Evolutionary conservation across 2,888 invertebrate species (phyloP).

Genomic region (Opisthograptis luteolata): DNA sequence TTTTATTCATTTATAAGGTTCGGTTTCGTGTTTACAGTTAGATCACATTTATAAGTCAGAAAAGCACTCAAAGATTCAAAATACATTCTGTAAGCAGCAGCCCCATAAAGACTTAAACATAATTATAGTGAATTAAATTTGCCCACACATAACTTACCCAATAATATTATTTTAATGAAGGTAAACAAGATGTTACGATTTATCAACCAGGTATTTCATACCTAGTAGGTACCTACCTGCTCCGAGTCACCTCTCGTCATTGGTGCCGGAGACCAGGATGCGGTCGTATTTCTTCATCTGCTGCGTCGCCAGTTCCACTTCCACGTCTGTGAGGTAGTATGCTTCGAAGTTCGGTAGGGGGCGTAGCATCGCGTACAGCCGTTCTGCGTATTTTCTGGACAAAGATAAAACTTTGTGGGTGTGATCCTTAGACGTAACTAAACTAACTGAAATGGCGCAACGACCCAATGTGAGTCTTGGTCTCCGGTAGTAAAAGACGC

Average conservation of each 20-base stretch:
- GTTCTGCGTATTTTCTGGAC: conserved; percentile 81
- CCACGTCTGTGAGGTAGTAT: conserved; percentile 75
- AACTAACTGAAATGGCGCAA: no score
- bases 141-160: no score
- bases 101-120: no score
- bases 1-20: background rate
- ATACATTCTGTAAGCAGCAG: conserved; percentile 37
- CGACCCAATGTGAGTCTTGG: no score
- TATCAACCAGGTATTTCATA: background rate
- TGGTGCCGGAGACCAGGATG: conserved; percentile 42
- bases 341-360: conserved; percentile 81
- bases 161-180: no score
- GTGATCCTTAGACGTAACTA: no score
- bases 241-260: conserved; percentile 50
- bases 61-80: conserved; percentile 62
- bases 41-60: conserved; percentile 48
- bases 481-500: no score
- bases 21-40: background rate
- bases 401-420: background rate
- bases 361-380: conserved; percentile 80
- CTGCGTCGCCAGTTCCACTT: conserved; percentile 64
- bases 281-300: conserved; percentile 77
- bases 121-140: no score
- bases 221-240: background rate
- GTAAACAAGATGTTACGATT: no score